A percentile compares a stretch with the other conserved stretches of the same genome.
Evolutionary conservation across 1,140 invertebrate genomes (phyloP).

Genomic region (Heliconius himera): DNA sequence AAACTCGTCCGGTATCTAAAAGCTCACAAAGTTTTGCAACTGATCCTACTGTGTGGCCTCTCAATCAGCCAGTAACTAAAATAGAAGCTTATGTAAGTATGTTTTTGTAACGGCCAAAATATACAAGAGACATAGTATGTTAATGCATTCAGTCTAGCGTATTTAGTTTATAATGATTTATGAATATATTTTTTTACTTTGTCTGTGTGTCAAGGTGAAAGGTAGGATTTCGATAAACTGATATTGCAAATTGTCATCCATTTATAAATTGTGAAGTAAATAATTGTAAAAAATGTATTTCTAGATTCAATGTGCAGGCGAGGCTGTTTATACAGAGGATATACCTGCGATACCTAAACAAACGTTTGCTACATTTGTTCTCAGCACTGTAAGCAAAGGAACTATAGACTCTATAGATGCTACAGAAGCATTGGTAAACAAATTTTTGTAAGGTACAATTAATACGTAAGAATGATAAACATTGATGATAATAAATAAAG

Average conservation of each 20-base stretch:
- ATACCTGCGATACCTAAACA: constrained; percentile 80
- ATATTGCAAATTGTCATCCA: too few species aligned
- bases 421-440: constrained; percentile 82
- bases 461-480: neutral
- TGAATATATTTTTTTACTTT: too few species aligned
- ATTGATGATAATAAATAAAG: constrained; percentile 12
- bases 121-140: too few species aligned
- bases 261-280: too few species aligned
- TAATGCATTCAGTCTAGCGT: too few species aligned
- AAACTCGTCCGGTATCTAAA: constrained; percentile 81
- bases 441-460: neutral
- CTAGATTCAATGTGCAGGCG: constrained; percentile 83
- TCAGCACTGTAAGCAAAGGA: constrained; percentile 81
- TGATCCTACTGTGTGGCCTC: constrained; percentile 85
- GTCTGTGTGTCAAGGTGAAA: too few species aligned
- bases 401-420: constrained; percentile 84
- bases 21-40: constrained; percentile 86
- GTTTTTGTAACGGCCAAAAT: too few species aligned
- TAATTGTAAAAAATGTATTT: neutral
- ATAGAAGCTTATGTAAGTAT: constrained; percentile 82
- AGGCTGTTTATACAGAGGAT: constrained; percentile 86
- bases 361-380: constrained; percentile 85
- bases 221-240: too few species aligned
- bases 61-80: constrained; percentile 87
- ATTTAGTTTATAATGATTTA: too few species aligned